Conservation (phyloP, 2,797 vertebrate species). For the Coluber constrictor region DNA sequence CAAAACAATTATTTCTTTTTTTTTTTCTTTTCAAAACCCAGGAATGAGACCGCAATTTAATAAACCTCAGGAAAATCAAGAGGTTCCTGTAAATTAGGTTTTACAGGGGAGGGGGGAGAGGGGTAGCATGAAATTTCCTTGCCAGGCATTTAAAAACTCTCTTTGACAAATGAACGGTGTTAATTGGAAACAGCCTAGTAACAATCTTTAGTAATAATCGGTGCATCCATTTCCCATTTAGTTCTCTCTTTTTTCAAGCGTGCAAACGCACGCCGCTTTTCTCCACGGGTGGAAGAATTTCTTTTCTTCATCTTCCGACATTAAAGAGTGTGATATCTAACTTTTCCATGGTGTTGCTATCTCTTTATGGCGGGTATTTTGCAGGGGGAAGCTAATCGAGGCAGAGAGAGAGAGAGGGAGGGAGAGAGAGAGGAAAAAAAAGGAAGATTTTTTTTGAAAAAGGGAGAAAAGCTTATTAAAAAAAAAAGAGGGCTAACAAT, state of each 20-base stretch:
- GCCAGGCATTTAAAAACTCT: not conserved
- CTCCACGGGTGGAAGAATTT: not conserved
- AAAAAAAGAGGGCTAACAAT: not conserved
- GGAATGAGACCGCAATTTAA: not conserved
- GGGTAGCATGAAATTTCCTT: conserved; percentile 5
- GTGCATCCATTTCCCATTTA: not conserved
- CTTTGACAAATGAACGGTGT: not conserved
- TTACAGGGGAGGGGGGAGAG: not conserved
- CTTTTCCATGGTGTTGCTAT: not conserved
- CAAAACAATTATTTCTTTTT: not conserved
- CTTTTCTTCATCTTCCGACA: not conserved
- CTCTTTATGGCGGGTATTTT: not conserved
- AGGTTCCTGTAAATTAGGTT: not conserved
- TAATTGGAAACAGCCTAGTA: conserved; percentile 7
- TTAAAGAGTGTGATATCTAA: conserved; percentile 2
- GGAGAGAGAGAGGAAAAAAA: too few species aligned
- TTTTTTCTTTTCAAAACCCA: not conserved
- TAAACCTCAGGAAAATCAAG: not conserved
- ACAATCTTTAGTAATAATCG: rapidly evolving
- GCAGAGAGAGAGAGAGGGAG: rapidly evolving
- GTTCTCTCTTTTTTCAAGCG: not conserved
- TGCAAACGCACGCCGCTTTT: not conserved
- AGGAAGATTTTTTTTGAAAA: not conserved
- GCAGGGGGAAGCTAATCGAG: not conserved
- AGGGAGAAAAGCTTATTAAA: not conserved